phyloP scores from a whole-genome alignment of 92 coral and sea anemone species.

The Heteractis magnifica region DNA sequence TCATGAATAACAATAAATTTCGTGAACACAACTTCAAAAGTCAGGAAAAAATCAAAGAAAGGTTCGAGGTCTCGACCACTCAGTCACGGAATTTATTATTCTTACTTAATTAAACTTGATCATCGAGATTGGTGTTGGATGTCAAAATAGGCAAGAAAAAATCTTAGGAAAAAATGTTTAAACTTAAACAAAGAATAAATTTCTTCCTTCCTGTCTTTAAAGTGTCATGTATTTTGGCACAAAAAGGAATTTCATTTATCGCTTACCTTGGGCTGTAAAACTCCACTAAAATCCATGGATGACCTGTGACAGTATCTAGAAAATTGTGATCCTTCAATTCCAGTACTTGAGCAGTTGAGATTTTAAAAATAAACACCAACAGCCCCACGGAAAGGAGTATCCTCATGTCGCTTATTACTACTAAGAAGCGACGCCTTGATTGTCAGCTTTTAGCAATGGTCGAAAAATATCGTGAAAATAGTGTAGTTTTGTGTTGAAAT shows the following conservation, averaged over 20 bases:
- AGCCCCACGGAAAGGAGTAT: neutral
- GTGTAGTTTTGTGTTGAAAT: neutral
- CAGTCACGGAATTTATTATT: neutral
- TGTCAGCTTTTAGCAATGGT: neutral
- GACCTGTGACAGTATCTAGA: conserved; percentile 7
- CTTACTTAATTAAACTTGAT: conserved; percentile 1
- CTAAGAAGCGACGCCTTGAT: conserved; percentile 1
- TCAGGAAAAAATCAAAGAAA: neutral
- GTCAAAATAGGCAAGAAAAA: neutral
- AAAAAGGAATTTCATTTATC: neutral
- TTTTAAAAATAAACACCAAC: neutral
- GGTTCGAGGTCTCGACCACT: neutral
- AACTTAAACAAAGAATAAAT: neutral
- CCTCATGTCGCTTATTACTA: conserved; percentile 9
- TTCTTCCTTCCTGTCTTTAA: neutral
- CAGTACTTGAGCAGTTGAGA: conserved; percentile 28
- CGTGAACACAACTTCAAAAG: neutral
- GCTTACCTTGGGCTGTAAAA: conserved; percentile 45
- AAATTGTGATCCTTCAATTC: conserved; percentile 34
- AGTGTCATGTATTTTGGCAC: neutral
- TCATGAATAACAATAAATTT: neutral
- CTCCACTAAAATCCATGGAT: conserved; percentile 22
- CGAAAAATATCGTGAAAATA: neutral
- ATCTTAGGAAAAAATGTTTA: neutral
- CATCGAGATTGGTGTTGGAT: neutral